Conservation (phyloP, 2,113 vertebrate species). For the Mastomys natalensis region DNA sequence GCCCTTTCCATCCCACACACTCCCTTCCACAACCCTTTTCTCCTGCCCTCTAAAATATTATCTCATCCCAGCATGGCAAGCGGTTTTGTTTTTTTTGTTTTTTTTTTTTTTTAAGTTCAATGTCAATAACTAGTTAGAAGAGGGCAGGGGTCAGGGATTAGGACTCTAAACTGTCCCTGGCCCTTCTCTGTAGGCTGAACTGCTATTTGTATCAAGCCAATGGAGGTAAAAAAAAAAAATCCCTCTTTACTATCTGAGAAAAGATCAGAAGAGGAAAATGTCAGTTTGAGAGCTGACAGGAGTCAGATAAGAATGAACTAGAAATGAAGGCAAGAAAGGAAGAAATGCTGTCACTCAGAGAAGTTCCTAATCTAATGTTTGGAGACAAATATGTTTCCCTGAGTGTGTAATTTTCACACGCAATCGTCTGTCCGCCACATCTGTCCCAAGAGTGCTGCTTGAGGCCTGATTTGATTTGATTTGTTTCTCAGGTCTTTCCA, state of each 20-base stretch:
- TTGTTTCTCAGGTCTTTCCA: constrained; percentile 82
- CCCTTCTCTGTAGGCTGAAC: constrained; percentile 86
- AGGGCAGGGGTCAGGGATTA: constrained; percentile 89
- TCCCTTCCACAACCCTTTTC: neutral
- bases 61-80: constrained; percentile 85
- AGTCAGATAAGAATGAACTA: constrained; percentile 87
- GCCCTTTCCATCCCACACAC: constrained; percentile 36
- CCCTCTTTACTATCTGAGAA: constrained; percentile 85
- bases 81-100: neutral
- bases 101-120: constrained; percentile 82
- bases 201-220: constrained; percentile 86
- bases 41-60: constrained; percentile 81
- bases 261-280: constrained; percentile 91
- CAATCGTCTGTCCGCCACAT: neutral
- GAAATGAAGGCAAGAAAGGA: constrained; percentile 80
- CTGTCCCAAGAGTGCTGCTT: constrained; percentile 72
- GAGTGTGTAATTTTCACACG: constrained; percentile 63
- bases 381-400: constrained; percentile 71
- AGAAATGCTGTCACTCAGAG: constrained; percentile 74
- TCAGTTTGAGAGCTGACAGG: constrained; percentile 89
- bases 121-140: constrained; percentile 90
- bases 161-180: constrained; percentile 88
- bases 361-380: constrained; percentile 82
- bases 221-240: constrained; percentile 53
- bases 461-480: constrained; percentile 84